Percentiles rank a stretch among this genome's conserved stretches.
Conservation (phyloP, 1,140 invertebrate genomes). For the Diuraphis noxia region DNA sequence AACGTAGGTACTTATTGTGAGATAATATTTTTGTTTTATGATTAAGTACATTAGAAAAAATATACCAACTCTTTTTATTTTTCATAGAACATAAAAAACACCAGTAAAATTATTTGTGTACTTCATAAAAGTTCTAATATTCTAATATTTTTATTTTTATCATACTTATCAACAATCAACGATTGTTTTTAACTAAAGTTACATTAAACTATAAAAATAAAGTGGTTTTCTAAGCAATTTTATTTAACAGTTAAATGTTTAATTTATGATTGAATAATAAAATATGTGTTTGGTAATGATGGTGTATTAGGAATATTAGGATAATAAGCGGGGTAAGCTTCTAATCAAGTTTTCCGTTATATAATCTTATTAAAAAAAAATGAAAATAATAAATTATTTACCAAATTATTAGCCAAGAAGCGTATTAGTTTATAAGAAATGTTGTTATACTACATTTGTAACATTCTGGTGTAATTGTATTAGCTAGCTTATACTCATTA, state of each 20-base stretch:
- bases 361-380: background rate
- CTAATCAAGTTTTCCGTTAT: background rate
- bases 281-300: background rate
- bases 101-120: background rate
- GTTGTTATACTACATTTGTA: background rate
- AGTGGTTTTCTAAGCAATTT: background rate
- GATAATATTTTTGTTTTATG: background rate
- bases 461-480: background rate
- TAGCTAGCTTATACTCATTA: background rate
- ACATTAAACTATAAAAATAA: background rate
- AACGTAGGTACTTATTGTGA: background rate
- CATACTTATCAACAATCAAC: background rate
- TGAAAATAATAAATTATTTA: background rate
- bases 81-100: background rate
- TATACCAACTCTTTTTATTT: background rate
- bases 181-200: background rate
- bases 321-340: too few relatives aligned
- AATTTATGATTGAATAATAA: background rate
- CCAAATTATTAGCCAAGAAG: background rate
- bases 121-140: background rate
- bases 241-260: background rate
- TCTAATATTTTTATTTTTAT: background rate
- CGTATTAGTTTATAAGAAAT: background rate
- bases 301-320: too few relatives aligned
- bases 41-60: background rate